phyloP scores from a whole-genome alignment of 2,797 vertebrate genomes.

The Gadopsis marmoratus region DNA sequence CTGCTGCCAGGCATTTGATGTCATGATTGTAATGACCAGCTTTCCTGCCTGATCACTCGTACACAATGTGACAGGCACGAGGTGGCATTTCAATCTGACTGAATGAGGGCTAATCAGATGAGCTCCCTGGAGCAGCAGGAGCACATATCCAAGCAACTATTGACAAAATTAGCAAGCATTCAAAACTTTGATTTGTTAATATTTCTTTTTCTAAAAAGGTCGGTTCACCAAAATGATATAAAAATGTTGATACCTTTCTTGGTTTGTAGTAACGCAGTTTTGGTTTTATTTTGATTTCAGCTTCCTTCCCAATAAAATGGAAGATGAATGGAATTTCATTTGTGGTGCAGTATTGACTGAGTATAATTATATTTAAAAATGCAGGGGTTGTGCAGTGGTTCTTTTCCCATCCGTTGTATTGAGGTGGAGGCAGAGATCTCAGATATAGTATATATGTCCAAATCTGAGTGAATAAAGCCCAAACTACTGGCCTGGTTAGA shows the following conservation, averaged over 20 bases:
- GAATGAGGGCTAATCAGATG: slow-evolving; percentile 64
- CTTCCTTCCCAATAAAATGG: not conserved
- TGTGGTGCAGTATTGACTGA: not conserved
- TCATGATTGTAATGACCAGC: slow-evolving; percentile 78
- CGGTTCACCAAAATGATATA: not conserved
- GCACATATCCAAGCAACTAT: not conserved
- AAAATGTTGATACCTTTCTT: not conserved
- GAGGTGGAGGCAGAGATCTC: not conserved
- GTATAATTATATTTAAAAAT: not conserved
- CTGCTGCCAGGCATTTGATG: slow-evolving; percentile 79
- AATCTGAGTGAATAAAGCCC: slow-evolving; percentile 14
- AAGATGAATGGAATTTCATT: not conserved
- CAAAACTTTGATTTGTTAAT: not conserved
- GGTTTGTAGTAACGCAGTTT: not conserved
- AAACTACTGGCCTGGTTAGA: not conserved
- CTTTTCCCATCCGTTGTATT: not conserved
- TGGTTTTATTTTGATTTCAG: not conserved
- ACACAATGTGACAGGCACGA: slow-evolving; percentile 65
- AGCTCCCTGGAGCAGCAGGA: slow-evolving; percentile 36
- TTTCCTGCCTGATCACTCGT: slow-evolving; percentile 68
- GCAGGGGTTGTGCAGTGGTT: not conserved
- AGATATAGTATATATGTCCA: not conserved
- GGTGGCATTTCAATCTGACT: slow-evolving; percentile 67
- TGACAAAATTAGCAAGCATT: slow-evolving; percentile 1
- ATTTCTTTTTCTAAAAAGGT: not conserved